Evolutionary conservation across 1,140 invertebrate species (phyloP), one percentile per base, ranked within the genome.

Genomic region (Nasonia vitripennis): DNA sequence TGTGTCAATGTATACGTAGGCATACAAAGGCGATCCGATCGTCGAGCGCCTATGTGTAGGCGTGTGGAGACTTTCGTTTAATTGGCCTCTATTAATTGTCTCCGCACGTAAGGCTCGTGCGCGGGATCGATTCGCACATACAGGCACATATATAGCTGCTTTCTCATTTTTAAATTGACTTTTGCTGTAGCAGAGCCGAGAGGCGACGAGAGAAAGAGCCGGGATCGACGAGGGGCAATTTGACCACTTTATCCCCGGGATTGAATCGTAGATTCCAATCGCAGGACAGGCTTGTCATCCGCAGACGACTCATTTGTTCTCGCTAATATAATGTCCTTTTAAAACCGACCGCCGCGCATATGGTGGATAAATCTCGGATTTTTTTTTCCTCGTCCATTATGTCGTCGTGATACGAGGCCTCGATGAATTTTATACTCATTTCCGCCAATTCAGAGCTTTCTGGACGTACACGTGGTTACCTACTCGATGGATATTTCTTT

Each of bases 271-370:
- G 89, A 90, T 90, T 89, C 75, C 87, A 88, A 91, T 88, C 86
- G 86, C 86, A 88, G 87, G 89, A 89, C 62, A 88, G 89, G 89
- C 89, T 90, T 90, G 89, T 91, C 90, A 85, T 86, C 62, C 51
- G 80, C 90, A 90, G 89, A 88, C 86, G 86, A 85, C 85, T 85
- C 73, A 45, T 78, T 85, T 82, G 79, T 82, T 86, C 78, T n/a
- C 78, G 51, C 68, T 85, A 41, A 85, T 67, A 71, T 81, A 41
- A 85, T 85, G 83, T n/a, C 83, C 62, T 71, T 83, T 83, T 62
- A 48, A 81, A 81, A 62, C 51, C 20, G 55, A n/a, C 17, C 55
- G 55, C 17, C 55, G 55, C 55, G 55, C 55, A n/a, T 74, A 31
- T 27, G 27, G n/a, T 34, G 20, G 6, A 62, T 62, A 62, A 62